These are phyloP conservation scores for Halocynthia aurantium DNA, from an alignment of 23 tunicate genomes.

Conservation along the genomic window DNA sequence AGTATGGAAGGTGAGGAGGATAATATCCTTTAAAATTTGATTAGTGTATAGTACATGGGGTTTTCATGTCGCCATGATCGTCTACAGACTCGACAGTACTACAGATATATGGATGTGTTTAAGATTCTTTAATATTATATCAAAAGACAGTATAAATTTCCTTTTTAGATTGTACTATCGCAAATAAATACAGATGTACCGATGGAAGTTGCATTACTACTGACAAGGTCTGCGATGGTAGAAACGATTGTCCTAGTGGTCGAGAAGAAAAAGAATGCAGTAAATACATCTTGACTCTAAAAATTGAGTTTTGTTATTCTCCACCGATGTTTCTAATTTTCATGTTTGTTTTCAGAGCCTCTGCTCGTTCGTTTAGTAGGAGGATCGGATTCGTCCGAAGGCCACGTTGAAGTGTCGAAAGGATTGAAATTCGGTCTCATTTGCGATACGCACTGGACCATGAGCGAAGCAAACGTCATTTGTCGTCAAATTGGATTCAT, in stretches of 20 bases:
- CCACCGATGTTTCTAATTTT: background rate
- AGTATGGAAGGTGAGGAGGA: background rate
- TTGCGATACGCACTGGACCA: slow-evolving; percentile 72
- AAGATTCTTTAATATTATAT: too few relatives aligned
- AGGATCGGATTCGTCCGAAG: slow-evolving; percentile 10
- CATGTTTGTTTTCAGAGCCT: slow-evolving; percentile 10
- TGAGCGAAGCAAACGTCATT: slow-evolving; percentile 72
- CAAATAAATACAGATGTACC: slow-evolving; percentile 20
- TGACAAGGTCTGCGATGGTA: slow-evolving; percentile 43
- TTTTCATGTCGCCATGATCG: too few relatives aligned
- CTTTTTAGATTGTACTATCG: slow-evolving; percentile 10
- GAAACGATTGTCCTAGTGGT: slow-evolving; percentile 45
- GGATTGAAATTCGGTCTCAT: slow-evolving; percentile 48
- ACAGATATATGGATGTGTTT: too few relatives aligned
- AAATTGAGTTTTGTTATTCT: background rate
- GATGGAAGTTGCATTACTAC: slow-evolving; percentile 34
- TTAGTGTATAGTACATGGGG: background rate
- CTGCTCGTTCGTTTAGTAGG: slow-evolving; percentile 4
- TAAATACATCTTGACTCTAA: background rate
- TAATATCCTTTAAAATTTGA: background rate
- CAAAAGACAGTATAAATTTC: too few relatives aligned
- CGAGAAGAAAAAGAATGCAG: slow-evolving; percentile 68
- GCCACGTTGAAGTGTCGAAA: slow-evolving; percentile 25
- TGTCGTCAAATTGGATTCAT: slow-evolving; percentile 79
- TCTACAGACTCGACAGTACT: too few relatives aligned